A percentile compares a stretch with the other conserved stretches of the same genome.
phyloP scores from a whole-genome alignment of 2,797 vertebrate genomes.

The Luscinia megarhynchos region DNA sequence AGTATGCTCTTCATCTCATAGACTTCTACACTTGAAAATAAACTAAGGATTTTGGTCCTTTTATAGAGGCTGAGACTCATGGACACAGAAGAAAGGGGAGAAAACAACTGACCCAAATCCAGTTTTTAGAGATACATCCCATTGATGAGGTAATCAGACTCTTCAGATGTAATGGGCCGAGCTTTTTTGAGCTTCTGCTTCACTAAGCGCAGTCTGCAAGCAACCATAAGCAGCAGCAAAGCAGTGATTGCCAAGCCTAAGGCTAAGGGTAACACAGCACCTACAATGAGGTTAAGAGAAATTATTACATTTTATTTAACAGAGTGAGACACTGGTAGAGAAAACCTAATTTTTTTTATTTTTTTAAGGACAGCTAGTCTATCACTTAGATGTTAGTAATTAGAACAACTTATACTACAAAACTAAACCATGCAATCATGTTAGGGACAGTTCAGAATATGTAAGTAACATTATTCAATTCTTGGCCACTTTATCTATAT shows the following conservation, averaged over 20 bases:
- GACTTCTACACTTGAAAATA: constrained; percentile 32
- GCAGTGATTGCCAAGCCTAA: constrained; percentile 92
- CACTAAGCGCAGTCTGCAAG: constrained; percentile 89
- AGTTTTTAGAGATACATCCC: constrained; percentile 91
- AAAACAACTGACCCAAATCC: constrained; percentile 21
- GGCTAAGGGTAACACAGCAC: constrained; percentile 92
- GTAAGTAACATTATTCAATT: neutral
- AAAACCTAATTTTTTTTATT: neutral
- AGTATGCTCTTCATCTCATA: neutral
- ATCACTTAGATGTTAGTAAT: neutral
- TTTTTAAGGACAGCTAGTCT: neutral
- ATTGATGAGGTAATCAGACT: constrained; percentile 99
- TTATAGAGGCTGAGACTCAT: constrained; percentile 27
- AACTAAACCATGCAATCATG: neutral
- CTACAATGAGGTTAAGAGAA: constrained; percentile 68
- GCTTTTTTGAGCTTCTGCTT: constrained; percentile 94
- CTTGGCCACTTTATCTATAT: neutral
- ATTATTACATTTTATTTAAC: neutral
- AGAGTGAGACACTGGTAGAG: neutral
- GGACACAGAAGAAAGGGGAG: neutral
- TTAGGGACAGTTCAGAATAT: neutral
- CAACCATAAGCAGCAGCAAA: constrained; percentile 92
- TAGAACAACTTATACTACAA: neutral
- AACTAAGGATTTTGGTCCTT: constrained; percentile 47
- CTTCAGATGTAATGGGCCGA: constrained; percentile 93